These are phyloP conservation scores for Tiliqua scincoides DNA, from an alignment of 2,113 vertebrate genomes.

Conservation along the genomic window DNA sequence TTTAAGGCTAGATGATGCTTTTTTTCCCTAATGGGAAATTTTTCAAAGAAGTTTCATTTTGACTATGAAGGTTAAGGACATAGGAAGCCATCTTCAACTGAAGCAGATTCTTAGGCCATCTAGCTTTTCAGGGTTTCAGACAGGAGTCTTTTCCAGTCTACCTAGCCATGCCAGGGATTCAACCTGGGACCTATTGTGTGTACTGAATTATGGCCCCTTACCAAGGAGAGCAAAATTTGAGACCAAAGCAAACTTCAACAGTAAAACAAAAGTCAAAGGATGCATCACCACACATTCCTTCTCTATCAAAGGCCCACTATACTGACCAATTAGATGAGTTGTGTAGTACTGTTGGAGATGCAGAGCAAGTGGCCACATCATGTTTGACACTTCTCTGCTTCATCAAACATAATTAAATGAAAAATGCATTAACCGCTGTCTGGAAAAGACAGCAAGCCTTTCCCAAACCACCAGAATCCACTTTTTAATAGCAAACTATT, in stretches of 20 bases:
- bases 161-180: too few relatives aligned
- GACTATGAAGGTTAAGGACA: fast-evolving
- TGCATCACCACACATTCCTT: background rate
- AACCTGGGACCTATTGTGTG: too few relatives aligned
- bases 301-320: background rate
- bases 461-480: too few relatives aligned
- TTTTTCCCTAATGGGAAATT: fast-evolving
- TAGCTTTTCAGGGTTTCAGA: too few relatives aligned
- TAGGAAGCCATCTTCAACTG: too few relatives aligned
- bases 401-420: background rate
- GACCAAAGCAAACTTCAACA: fast-evolving
- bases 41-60: fast-evolving
- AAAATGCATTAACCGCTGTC: background rate
- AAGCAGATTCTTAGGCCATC: too few relatives aligned
- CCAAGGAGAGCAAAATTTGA: background rate
- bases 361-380: background rate
- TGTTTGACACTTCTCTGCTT: background rate
- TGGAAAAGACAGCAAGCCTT: too few relatives aligned
- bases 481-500: too few relatives aligned
- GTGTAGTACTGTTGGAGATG: background rate
- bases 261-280: background rate
- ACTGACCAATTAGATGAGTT: background rate
- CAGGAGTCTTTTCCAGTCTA: too few relatives aligned
- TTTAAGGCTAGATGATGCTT: background rate
- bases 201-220: too few relatives aligned